phyloP scores from a whole-genome alignment of 2,888 invertebrate genomes.

The Eupelmus urozonus region DNA sequence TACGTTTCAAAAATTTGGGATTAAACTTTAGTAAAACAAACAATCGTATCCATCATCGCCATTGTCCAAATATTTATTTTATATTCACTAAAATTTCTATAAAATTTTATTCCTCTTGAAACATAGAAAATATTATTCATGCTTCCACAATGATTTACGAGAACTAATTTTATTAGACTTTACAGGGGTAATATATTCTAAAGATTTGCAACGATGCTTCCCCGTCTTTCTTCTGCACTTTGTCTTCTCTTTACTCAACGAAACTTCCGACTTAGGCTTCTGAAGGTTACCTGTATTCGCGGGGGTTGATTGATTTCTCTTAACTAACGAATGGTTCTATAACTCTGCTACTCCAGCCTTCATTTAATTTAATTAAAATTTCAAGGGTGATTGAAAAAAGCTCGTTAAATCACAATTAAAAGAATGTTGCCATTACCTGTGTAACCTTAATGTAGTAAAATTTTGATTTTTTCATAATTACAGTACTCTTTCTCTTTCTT shows the following conservation, averaged over 20 bases:
- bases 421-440: background rate
- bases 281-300: conserved; percentile 46
- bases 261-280: conserved; percentile 40
- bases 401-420: conserved; percentile 31
- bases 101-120: too few species aligned
- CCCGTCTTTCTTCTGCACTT: conserved; percentile 12
- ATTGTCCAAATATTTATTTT: too few species aligned
- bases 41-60: too few species aligned
- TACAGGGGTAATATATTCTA: conserved; percentile 4
- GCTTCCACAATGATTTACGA: background rate
- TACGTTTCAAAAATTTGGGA: too few species aligned
- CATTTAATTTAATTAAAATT: conserved; percentile 56
- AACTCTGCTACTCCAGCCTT: conserved; percentile 31
- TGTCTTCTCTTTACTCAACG: conserved; percentile 43
- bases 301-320: conserved; percentile 50
- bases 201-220: conserved; percentile 22
- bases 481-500: background rate
- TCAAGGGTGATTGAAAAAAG: conserved; percentile 37
- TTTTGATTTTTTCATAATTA: background rate
- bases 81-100: background rate
- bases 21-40: too few species aligned
- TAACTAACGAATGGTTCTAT: conserved; percentile 39
- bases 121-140: too few species aligned
- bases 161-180: background rate
- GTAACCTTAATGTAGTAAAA: background rate